Evolutionary conservation across 2,113 vertebrate species (phyloP).

Genomic region (Corythornis vintsioides): DNA sequence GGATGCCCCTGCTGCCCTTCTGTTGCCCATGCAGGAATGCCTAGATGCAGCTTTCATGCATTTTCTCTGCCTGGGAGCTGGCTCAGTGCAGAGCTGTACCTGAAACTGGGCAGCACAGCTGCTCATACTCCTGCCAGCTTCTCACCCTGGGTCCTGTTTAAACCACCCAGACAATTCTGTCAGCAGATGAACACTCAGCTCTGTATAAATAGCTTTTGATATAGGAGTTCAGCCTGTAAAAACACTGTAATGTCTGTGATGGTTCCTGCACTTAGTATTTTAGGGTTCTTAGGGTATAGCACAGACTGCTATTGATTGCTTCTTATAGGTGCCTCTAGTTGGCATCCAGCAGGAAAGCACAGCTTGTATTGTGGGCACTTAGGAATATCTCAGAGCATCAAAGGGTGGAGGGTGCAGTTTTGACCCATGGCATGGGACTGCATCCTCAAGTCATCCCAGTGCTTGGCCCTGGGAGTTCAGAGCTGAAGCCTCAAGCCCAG

Average conservation of each 20-base stretch:
- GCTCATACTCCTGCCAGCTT: background rate
- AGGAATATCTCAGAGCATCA: background rate
- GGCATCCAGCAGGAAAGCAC: conserved; percentile 13
- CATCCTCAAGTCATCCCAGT: accelerated
- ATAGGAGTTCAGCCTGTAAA: background rate
- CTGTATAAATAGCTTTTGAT: conserved; percentile 58
- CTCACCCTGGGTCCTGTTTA: background rate
- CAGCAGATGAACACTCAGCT: background rate
- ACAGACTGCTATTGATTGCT: conserved; percentile 28
- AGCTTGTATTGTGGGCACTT: background rate
- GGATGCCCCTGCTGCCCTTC: background rate
- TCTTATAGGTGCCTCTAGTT: conserved; percentile 45
- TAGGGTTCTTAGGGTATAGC: conserved; percentile 52
- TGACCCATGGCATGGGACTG: background rate
- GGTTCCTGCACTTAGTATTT: conserved; percentile 62
- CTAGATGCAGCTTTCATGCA: background rate
- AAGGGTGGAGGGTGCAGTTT: background rate
- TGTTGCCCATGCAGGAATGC: background rate
- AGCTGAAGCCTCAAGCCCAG: background rate
- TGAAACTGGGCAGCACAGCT: background rate
- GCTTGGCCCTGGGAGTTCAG: background rate
- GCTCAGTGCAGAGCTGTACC: background rate
- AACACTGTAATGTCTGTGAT: conserved; percentile 14
- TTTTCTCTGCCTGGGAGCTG: background rate
- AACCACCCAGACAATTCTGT: background rate